Evolutionary conservation across 2,888 invertebrate genomes (phyloP).

Genomic region (Acleris holmiana): DNA sequence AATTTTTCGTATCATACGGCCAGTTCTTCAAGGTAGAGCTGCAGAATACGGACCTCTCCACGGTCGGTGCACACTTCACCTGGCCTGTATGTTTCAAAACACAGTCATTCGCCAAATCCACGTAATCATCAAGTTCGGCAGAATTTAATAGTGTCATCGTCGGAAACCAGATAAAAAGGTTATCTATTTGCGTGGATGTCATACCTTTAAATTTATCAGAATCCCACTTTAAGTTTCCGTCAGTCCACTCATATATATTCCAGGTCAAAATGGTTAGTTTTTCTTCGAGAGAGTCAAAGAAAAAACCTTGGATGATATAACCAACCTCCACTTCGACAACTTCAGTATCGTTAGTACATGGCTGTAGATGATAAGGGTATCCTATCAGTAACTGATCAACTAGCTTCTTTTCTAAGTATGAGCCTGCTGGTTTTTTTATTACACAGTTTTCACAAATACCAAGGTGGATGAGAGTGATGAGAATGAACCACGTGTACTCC

Average conservation of each 20-base stretch:
- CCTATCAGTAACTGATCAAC: neutral
- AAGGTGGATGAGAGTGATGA: neutral
- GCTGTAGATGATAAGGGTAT: neutral
- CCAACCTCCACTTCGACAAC: constrained; percentile 8
- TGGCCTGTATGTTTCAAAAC: constrained; percentile 11
- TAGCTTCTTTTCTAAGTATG: constrained; percentile 3
- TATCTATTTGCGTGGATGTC: constrained; percentile 24
- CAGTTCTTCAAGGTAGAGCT: constrained; percentile 42
- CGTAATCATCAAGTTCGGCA: neutral
- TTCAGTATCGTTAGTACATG: constrained; percentile 2
- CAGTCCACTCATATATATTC: constrained; percentile 46
- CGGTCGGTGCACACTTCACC: neutral
- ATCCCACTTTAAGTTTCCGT: constrained; percentile 54
- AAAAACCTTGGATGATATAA: constrained; percentile 1
- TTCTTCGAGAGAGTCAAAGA: constrained; percentile 14
- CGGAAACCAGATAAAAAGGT: constrained; percentile 48
- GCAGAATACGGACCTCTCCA: constrained; percentile 34
- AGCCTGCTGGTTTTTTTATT: constrained; percentile 2
- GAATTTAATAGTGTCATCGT: constrained; percentile 45
- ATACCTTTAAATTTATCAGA: constrained; percentile 48
- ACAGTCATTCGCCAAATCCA: neutral
- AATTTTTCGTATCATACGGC: constrained; percentile 48
- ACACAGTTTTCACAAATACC: constrained; percentile 16
- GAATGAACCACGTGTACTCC: constrained; percentile 7
- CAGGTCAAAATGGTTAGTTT: constrained; percentile 35